Evolutionary conservation across 1,140 invertebrate species (phyloP), one percentile per base, ranked within the genome.

Genomic region (Cyclargus thomasi): DNA sequence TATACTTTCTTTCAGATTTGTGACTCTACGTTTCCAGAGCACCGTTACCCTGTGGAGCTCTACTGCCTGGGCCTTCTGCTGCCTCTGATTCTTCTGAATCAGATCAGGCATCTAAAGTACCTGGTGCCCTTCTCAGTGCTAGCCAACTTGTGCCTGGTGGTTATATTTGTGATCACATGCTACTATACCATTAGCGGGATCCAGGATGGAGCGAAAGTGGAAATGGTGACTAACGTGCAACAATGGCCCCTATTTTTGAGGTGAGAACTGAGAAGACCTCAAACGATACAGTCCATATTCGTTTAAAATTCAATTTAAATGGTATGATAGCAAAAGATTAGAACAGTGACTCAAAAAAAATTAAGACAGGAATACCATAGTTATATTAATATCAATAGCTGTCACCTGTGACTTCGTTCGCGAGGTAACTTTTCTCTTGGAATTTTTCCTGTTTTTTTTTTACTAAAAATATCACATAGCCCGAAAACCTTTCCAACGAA

Each of bases 71-170:
- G 93, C 0, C 72, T 95, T 0, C 78, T 94, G 4, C 67, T 94
- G 0, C 93, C 93, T 0, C 76, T 95, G 2, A 75, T 94, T 2
- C 70, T 94, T 0, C 85, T 94, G n/a, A 93, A 92, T 2, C 93
- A 95, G 75, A 92, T 96, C 35, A 82, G 95, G 47, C 92, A 94
- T 70, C 87, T 96, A 0, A 95, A 95, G 75, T 94, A 93, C 74
- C 80, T 96, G 64, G 95, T 96, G 8, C 95, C 95, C 0, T 95
- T 96, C 80, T 96, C 95, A 0, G 83, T 93, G 1, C 70, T 95
- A 17, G 95, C 95, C 11, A 96, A 96, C 65, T 62, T 93, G 1
- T 94, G 93, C 47, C 93, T 96, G 73, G 83, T 95, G 1, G 74
- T 93, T 1, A 93, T 94, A 1, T 94, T 96, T 55, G 86, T 72